A percentile compares a stretch with the other conserved stretches of the same genome.
Evolutionary conservation across 2,797 vertebrate species (phyloP).

Genomic region (Alexandromys oeconomus): DNA sequence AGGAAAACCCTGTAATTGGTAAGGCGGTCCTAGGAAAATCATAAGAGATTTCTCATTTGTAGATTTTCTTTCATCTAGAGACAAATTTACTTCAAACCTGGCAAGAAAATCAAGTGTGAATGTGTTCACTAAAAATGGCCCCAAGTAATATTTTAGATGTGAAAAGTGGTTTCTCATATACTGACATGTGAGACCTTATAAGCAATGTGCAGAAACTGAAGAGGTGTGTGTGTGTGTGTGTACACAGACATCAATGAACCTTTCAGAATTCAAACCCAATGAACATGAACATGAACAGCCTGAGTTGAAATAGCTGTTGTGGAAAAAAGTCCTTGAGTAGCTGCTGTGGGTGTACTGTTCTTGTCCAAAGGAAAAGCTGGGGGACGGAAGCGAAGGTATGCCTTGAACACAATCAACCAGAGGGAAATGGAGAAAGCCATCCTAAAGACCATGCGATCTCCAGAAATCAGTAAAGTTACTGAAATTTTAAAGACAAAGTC

Average conservation of each 20-base stretch:
- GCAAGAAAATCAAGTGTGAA: constrained; percentile 50
- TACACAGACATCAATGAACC: background rate
- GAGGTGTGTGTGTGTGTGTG: background rate
- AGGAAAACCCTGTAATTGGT: constrained; percentile 48
- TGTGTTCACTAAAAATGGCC: constrained; percentile 36
- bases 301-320: background rate
- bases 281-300: background rate
- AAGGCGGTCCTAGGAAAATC: constrained; percentile 58
- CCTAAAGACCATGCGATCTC: background rate
- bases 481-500: constrained; percentile 20
- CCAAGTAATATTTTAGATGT: constrained; percentile 6
- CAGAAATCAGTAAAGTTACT: constrained; percentile 34
- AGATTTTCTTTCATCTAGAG: constrained; percentile 71
- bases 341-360: background rate
- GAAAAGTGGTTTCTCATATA: constrained; percentile 24
- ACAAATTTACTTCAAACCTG: constrained; percentile 73
- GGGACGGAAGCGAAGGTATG: background rate
- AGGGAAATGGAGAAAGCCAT: constrained; percentile 29
- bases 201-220: constrained; percentile 19
- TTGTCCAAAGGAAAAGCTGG: background rate
- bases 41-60: constrained; percentile 69
- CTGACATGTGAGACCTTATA: background rate
- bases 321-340: constrained; percentile 21
- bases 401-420: background rate
- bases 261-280: constrained; percentile 38